Base-by-base conservation (phyloP, 2,113 vertebrate species). In the Perca fluviatilis region DNA sequence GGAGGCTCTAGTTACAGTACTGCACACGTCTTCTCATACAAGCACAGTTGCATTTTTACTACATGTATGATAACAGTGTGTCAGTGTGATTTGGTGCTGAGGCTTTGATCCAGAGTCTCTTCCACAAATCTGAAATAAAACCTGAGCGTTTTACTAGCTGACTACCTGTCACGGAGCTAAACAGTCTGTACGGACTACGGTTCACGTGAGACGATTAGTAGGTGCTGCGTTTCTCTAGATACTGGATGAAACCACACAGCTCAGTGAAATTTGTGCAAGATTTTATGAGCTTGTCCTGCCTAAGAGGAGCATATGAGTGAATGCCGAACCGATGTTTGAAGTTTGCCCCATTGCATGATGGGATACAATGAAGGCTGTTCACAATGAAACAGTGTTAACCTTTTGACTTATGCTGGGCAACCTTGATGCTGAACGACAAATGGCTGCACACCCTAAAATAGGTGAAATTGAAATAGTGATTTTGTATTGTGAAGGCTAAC, bases 311-410 rank as follows among this genome's bases (percentile, higher is more conserved):
- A 27, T 49, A 79, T 25, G 40, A 27, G 23, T 6, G 1, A 79
- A 54, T 27, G 16, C 1, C 30, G 7, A n/a, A 30, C 15, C 19
- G 54, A 19, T 23, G 21, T 80, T 50, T 36, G 27, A 69, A 65
- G 67, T 71, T 77, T 84, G 67, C 47, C 49, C 68, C 61, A 36
- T n/a, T 40, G 63, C 50, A 82, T 80, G 74, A 77, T 63, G 63
- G 79, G 56, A 53, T 64, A 56, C 54, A 84, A 62, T 76, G 64
- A 30, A 23, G 36, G 53, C 43, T 69, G 54, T 25, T 21, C 15
- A 18, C 1, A 30, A 47, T 16, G 12, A 21, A 72, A 82, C 82
- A 46, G 30, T 8, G 30, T 54, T 40, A 23, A 9, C 13, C 21
- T 51, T 78, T 49, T 61, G n/a, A 16, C 85, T 88, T 81, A 88